Conservation (phyloP, 30 jellyfish, hydroid and myxozoan species). For the Nemopilema nomurai region DNA sequence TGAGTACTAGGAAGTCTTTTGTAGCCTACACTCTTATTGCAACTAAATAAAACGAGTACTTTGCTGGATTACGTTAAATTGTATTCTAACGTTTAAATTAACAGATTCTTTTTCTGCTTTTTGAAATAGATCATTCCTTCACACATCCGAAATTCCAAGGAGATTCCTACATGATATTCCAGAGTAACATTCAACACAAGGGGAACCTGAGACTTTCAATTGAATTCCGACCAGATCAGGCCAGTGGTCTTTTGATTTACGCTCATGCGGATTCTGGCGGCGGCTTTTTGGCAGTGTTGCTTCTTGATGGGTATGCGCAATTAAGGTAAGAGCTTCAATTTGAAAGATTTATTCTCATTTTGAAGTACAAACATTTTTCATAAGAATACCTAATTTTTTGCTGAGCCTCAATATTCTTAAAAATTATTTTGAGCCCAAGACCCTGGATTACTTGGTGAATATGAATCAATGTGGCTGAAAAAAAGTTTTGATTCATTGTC, state of each 20-base stretch:
- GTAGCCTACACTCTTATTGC: no score
- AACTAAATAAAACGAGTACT: no score
- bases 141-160: constrained; percentile 62
- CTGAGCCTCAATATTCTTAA: no score
- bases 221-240: constrained; percentile 49
- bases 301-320: constrained; percentile 55
- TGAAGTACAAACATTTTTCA: no score
- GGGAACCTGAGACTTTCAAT: constrained; percentile 15
- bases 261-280: constrained; percentile 16
- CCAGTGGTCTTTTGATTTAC: constrained; percentile 37
- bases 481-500: neutral
- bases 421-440: no score
- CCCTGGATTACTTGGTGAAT: no score
- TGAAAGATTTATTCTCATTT: no score
- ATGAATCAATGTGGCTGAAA: no score
- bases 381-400: no score
- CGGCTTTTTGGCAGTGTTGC: constrained; percentile 51
- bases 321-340: constrained; percentile 42
- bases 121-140: constrained; percentile 33
- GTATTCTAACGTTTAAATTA: no score
- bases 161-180: constrained; percentile 39
- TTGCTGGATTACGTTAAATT: neutral
- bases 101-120: no score
- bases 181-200: neutral
- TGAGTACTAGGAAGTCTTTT: no score